Percentiles rank a stretch among this genome's conserved stretches.
Conservation (phyloP, 2,113 vertebrate genomes). For the Cricetomys ansorgei region DNA sequence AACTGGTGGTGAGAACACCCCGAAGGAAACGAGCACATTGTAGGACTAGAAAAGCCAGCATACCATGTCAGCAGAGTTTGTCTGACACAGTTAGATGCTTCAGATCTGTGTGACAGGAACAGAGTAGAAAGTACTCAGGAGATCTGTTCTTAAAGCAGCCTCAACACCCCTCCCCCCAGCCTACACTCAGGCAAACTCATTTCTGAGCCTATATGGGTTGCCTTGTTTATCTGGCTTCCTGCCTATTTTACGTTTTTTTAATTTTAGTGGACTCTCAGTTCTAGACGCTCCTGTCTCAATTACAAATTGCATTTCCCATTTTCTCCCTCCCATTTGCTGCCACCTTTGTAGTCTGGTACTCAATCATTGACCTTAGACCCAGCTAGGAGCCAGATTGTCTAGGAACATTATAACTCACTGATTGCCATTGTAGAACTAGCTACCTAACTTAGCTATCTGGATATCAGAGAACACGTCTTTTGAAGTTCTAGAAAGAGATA, state of each 20-base stretch:
- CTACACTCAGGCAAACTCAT: background rate
- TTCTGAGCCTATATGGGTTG: background rate
- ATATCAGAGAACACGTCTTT: background rate
- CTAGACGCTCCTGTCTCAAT: background rate
- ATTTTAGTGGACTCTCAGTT: background rate
- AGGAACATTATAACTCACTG: background rate
- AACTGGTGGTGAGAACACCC: background rate
- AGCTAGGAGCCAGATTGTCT: background rate
- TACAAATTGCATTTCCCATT: background rate
- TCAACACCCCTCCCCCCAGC: background rate
- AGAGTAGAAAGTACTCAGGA: background rate
- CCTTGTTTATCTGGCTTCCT: background rate
- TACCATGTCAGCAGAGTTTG: background rate
- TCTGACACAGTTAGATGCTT: conserved; percentile 20
- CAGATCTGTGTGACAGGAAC: background rate
- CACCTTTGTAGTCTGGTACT: background rate
- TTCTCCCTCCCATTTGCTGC: background rate
- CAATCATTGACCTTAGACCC: background rate
- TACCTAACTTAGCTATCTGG: background rate
- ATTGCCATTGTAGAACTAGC: background rate
- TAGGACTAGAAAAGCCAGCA: conserved; percentile 28
- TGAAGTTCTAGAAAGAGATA: conserved; percentile 37
- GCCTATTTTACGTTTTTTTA: background rate
- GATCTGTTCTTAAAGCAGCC: background rate
- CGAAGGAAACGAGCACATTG: conserved; percentile 17